These are phyloP conservation scores for Tethya wilhelma DNA, from an alignment of 37 sponge, comb jelly and placozoan species.

Conservation along the genomic window DNA sequence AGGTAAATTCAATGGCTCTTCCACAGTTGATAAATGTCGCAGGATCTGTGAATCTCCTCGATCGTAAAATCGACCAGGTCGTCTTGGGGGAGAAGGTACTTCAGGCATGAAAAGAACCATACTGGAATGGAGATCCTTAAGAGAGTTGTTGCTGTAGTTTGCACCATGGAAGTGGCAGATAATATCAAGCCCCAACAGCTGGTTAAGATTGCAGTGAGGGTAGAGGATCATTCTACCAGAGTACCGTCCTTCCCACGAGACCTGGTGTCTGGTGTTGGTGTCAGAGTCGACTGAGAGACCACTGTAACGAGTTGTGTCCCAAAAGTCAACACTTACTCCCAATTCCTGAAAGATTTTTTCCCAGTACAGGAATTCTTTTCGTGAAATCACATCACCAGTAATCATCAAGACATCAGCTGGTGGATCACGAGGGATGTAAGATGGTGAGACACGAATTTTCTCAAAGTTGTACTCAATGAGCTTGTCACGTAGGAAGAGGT, in stretches of 20 bases:
- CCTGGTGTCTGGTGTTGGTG: slow-evolving; percentile 54
- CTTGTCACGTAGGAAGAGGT: slow-evolving; percentile 78
- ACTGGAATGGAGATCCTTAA: slow-evolving; percentile 57
- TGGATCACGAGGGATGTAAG: slow-evolving; percentile 69
- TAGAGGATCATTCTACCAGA: slow-evolving; percentile 71
- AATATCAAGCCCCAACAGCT: slow-evolving; percentile 50
- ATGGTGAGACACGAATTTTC: slow-evolving; percentile 76
- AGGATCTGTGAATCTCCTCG: slow-evolving; percentile 45
- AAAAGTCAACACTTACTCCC: slow-evolving; percentile 73
- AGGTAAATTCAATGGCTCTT: slow-evolving; percentile 26
- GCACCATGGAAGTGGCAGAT: slow-evolving; percentile 69
- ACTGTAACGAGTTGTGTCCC: slow-evolving; percentile 74
- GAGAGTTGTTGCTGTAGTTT: slow-evolving; percentile 9
- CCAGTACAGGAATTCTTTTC: slow-evolving; percentile 86
- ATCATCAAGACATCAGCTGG: slow-evolving; percentile 74
- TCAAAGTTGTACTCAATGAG: slow-evolving; percentile 80
- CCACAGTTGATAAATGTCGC: slow-evolving; percentile 43
- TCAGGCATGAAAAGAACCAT: slow-evolving; percentile 51
- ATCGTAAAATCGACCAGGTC: slow-evolving; percentile 6
- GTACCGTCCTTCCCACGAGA: slow-evolving; percentile 72
- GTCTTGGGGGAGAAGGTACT: background rate
- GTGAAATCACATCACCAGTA: slow-evolving; percentile 51
- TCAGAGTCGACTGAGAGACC: slow-evolving; percentile 65
- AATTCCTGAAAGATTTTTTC: slow-evolving; percentile 64
- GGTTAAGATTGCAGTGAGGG: slow-evolving; percentile 59